Percentiles rank a stretch among this genome's conserved stretches.
These are phyloP conservation scores for Scolanthus callimorphus DNA, from an alignment of 92 coral and sea anemone genomes.

Conservation along the genomic window DNA sequence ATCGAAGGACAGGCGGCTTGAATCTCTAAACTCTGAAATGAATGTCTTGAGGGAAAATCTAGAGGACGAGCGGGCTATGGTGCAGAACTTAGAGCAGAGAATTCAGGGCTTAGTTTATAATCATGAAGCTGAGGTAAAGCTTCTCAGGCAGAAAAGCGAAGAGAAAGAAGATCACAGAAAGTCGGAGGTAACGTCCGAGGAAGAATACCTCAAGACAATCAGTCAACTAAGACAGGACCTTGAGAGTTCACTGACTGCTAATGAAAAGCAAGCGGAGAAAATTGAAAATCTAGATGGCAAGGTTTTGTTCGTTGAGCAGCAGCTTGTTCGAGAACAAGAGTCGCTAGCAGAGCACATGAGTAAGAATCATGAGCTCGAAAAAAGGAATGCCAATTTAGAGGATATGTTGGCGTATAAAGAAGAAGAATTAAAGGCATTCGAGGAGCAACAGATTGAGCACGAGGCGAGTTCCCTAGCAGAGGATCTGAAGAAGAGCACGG, in stretches of 20 bases:
- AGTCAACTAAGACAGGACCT: slow-evolving; percentile 50
- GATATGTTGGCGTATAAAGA: neutral
- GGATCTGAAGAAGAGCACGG: slow-evolving; percentile 23
- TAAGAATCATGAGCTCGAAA: slow-evolving; percentile 9
- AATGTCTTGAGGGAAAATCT: slow-evolving; percentile 66
- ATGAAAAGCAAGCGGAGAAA: slow-evolving; percentile 26
- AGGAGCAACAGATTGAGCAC: slow-evolving; percentile 25
- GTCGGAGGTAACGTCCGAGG: slow-evolving; percentile 20
- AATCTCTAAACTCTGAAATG: slow-evolving; percentile 64
- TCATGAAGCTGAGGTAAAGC: slow-evolving; percentile 36
- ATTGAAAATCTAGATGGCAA: slow-evolving; percentile 11
- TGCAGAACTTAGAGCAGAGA: slow-evolving; percentile 47
- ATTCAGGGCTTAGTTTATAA: slow-evolving; percentile 32
- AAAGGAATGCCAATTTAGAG: neutral
- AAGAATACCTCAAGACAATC: slow-evolving; percentile 16
- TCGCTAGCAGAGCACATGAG: slow-evolving; percentile 8
- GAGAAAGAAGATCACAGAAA: slow-evolving; percentile 3
- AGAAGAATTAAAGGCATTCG: slow-evolving; percentile 22
- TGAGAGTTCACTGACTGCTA: slow-evolving; percentile 32
- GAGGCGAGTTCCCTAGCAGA: slow-evolving; percentile 60
- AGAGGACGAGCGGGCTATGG: slow-evolving; percentile 56
- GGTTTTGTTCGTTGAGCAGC: slow-evolving; percentile 10
- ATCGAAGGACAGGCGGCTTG: slow-evolving; percentile 34
- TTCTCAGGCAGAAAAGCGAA: slow-evolving; percentile 14
- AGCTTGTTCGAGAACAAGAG: neutral